These are phyloP conservation scores for Resseliella maxima DNA, from an alignment of 2,888 invertebrate genomes.

Conservation along the genomic window DNA sequence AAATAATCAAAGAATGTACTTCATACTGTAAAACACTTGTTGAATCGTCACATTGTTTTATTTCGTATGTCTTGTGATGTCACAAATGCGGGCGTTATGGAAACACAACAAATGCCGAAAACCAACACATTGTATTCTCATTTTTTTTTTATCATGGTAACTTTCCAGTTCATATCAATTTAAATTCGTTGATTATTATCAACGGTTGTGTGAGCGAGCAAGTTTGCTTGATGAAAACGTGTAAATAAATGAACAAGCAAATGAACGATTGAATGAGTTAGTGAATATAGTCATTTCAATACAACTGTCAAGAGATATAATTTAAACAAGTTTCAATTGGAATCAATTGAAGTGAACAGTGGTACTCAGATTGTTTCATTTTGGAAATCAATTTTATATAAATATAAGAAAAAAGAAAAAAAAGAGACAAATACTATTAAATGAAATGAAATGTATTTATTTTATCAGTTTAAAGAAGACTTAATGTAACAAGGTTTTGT, in stretches of 20 bases:
- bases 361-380: no score
- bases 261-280: not conserved
- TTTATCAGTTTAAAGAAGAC: no score
- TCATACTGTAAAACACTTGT: no score
- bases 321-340: conserved; percentile 9
- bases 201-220: no score
- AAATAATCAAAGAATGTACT: not conserved
- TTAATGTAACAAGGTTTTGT: no score
- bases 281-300: no score
- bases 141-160: not conserved
- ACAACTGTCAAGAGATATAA: not conserved
- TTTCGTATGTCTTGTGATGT: no score
- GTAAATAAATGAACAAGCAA: not conserved
- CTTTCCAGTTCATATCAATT: conserved; percentile 52
- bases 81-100: not conserved
- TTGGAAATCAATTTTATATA: no score
- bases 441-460: no score
- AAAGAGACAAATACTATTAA: no score
- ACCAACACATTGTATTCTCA: not conserved
- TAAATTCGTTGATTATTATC: conserved; percentile 27
- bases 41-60: no score
- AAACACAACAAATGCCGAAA: not conserved
- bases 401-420: no score
- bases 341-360: not conserved
- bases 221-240: not conserved